These are phyloP conservation scores for Hemitrygon akajei DNA, from an alignment of 2,797 vertebrate genomes.

Conservation along the genomic window DNA sequence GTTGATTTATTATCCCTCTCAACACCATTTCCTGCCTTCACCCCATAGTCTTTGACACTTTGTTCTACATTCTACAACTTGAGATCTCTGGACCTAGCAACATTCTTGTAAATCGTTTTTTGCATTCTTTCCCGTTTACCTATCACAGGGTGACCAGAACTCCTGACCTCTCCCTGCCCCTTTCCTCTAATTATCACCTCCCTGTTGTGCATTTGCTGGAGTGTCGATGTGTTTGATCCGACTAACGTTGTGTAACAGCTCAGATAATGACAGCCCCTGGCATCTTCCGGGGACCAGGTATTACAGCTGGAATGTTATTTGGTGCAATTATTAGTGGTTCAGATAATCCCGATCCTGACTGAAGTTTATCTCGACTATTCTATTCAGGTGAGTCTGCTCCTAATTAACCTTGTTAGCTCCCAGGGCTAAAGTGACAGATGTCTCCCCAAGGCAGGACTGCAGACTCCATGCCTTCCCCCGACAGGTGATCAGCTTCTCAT, in stretches of 20 bases:
- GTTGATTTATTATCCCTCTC: too few relatives aligned
- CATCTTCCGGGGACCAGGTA: background rate
- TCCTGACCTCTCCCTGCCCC: too few relatives aligned
- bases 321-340: constrained; percentile 16
- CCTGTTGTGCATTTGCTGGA: background rate
- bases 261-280: background rate
- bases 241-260: background rate
- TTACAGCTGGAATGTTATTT: constrained; percentile 21
- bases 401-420: background rate
- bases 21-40: too few relatives aligned
- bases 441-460: background rate
- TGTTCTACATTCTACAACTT: too few relatives aligned
- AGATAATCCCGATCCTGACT: background rate
- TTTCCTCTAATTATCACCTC: too few relatives aligned
- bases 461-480: background rate
- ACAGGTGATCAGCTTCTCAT: background rate
- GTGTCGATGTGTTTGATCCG: background rate
- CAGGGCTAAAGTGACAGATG: too few relatives aligned
- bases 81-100: too few relatives aligned
- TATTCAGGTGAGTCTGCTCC: background rate
- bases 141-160: too few relatives aligned
- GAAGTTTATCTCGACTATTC: background rate
- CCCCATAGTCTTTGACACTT: too few relatives aligned
- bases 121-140: too few relatives aligned
- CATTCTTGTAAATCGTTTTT: too few relatives aligned